phyloP scores from a whole-genome alignment of 2,113 vertebrate species.

The Sigmodon hispidus region DNA sequence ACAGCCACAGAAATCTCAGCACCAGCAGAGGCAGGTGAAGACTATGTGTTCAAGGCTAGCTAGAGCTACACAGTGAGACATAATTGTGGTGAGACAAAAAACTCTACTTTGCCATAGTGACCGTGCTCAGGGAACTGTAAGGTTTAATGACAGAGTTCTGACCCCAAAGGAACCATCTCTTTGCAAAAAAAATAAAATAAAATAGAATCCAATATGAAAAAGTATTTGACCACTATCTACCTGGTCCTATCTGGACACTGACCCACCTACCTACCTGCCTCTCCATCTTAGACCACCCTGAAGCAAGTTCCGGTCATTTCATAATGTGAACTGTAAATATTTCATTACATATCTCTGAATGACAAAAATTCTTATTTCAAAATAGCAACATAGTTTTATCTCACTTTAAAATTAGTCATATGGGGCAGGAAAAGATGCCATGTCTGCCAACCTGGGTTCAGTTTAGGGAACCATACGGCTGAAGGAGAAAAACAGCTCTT shows the following conservation, averaged over 20 bases:
- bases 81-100: background rate
- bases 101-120: background rate
- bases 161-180: conserved; percentile 25
- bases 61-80: background rate
- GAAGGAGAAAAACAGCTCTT: background rate
- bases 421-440: background rate
- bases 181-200: background rate
- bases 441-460: background rate
- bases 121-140: background rate
- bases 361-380: conserved; percentile 16
- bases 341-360: conserved; percentile 1
- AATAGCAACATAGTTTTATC: background rate
- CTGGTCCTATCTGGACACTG: background rate
- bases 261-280: background rate
- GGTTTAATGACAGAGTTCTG: background rate
- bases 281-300: background rate
- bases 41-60: background rate
- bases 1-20: background rate
- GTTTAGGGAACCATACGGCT: background rate
- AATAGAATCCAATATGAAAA: background rate
- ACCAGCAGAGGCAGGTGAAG: background rate
- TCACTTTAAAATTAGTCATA: background rate
- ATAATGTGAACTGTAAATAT: conserved; percentile 36
- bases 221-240: background rate
- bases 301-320: background rate